Percentiles rank a stretch among this genome's conserved stretches.
Evolutionary conservation across 2,888 invertebrate species (phyloP).

Genomic region (Zonitis immaculata): DNA sequence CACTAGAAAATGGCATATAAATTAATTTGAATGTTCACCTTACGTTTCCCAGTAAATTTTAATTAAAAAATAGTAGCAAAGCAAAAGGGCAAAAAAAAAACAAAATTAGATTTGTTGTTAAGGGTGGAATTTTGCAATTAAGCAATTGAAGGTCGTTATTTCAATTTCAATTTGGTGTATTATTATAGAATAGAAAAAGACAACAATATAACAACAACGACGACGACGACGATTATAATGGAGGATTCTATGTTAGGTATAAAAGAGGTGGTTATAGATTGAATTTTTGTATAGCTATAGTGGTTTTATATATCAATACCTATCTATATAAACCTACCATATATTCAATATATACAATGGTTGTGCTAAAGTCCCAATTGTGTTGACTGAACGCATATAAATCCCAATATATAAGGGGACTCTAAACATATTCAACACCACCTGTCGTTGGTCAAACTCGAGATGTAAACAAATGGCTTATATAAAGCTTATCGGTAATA

Average conservation of each 20-base stretch:
- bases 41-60: constrained; percentile 5
- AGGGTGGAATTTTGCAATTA: neutral
- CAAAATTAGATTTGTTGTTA: constrained; percentile 4
- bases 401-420: neutral
- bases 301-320: neutral
- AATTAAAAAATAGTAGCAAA: too few relatives aligned
- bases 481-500: too few relatives aligned
- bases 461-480: too few relatives aligned
- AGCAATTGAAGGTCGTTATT: neutral
- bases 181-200: too few relatives aligned
- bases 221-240: neutral
- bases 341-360: too few relatives aligned
- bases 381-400: neutral
- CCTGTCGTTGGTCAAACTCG: neutral
- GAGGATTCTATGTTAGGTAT: neutral
- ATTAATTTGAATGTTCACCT: constrained; percentile 18
- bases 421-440: neutral
- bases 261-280: neutral
- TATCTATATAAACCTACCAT: too few relatives aligned
- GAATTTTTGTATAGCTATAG: neutral
- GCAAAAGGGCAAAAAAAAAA: too few relatives aligned
- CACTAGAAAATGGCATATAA: neutral
- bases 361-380: neutral
- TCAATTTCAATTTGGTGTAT: neutral
- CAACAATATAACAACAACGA: neutral